A percentile compares a stretch with the other conserved stretches of the same genome.
These are phyloP conservation scores for Brachionus sp. DNA, from an alignment of 1,140 invertebrate species.

Conservation along the genomic window DNA sequence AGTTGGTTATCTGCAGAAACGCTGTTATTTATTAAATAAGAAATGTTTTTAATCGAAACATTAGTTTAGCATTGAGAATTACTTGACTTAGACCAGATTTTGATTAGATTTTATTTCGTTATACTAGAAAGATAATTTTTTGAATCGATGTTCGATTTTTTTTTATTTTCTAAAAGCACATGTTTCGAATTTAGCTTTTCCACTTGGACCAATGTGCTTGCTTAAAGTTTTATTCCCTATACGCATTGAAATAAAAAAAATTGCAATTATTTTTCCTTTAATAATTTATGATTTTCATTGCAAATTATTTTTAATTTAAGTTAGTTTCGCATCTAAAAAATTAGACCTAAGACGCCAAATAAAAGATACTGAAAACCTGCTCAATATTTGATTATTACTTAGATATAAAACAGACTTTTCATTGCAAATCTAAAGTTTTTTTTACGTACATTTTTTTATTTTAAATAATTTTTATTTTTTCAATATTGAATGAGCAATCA, in stretches of 20 bases:
- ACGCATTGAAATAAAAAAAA: not conserved
- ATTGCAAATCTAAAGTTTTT: no score
- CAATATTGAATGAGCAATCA: not conserved
- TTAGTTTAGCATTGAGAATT: not conserved
- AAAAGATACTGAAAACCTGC: not conserved
- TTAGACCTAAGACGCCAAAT: no score
- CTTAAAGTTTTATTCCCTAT: not conserved
- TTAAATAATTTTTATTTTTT: not conserved
- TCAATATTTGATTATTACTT: not conserved
- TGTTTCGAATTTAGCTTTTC: slow-evolving; percentile 4
- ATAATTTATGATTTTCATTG: slow-evolving; percentile 23
- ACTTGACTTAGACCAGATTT: slow-evolving; percentile 1
- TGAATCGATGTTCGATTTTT: not conserved
- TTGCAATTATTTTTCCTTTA: not conserved
- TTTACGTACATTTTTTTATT: no score
- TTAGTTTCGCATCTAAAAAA: not conserved
- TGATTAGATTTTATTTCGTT: not conserved
- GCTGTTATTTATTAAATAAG: not conserved
- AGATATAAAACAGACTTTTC: no score
- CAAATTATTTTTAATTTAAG: slow-evolving; percentile 31
- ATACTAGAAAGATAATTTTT: not conserved
- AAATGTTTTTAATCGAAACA: not conserved
- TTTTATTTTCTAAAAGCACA: not conserved
- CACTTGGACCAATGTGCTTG: not conserved
- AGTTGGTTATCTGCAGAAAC: slow-evolving; percentile 26